Evolutionary conservation across 1,140 invertebrate species (phyloP).

Genomic region (Drosophila pandora): DNA sequence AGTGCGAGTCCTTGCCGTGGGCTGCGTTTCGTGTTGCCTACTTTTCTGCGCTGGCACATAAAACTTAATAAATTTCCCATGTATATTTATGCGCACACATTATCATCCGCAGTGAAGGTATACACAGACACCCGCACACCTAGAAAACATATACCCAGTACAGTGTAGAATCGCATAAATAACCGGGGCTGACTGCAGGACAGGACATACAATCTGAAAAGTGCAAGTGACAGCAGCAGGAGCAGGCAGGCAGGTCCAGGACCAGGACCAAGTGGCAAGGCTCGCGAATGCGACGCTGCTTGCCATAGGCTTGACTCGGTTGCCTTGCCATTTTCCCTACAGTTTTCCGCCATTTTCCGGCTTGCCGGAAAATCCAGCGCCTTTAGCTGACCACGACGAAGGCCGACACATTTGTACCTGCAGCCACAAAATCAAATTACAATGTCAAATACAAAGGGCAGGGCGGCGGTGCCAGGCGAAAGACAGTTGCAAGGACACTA

Average conservation of each 20-base stretch:
- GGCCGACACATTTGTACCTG: slow-evolving; percentile 46
- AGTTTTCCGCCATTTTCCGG: slow-evolving; percentile 17
- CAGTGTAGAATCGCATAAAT: slow-evolving; percentile 23
- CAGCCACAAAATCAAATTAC: slow-evolving; percentile 73
- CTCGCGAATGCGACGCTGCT: slow-evolving; percentile 3
- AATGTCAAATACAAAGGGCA: slow-evolving; percentile 34
- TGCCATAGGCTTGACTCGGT: background rate
- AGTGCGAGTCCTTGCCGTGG: slow-evolving; percentile 31
- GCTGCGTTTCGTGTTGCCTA: slow-evolving; percentile 51
- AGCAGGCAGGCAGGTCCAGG: background rate
- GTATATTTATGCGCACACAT: slow-evolving; percentile 80
- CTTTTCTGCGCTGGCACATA: slow-evolving; percentile 59
- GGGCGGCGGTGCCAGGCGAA: background rate
- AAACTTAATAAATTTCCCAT: slow-evolving; percentile 74
- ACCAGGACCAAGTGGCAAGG: slow-evolving; percentile 43
- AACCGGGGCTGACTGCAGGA: slow-evolving; percentile 9
- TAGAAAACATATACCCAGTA: background rate
- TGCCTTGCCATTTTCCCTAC: background rate
- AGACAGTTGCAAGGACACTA: background rate
- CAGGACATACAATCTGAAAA: slow-evolving; percentile 43
- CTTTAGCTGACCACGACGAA: slow-evolving; percentile 44
- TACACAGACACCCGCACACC: slow-evolving; percentile 2
- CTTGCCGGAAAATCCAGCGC: slow-evolving; percentile 12
- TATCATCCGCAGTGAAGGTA: slow-evolving; percentile 42
- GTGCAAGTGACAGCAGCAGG: slow-evolving; percentile 53